Evolutionary conservation across 92 coral and sea anemone genomes (phyloP).

Genomic region (Muricea muricata): DNA sequence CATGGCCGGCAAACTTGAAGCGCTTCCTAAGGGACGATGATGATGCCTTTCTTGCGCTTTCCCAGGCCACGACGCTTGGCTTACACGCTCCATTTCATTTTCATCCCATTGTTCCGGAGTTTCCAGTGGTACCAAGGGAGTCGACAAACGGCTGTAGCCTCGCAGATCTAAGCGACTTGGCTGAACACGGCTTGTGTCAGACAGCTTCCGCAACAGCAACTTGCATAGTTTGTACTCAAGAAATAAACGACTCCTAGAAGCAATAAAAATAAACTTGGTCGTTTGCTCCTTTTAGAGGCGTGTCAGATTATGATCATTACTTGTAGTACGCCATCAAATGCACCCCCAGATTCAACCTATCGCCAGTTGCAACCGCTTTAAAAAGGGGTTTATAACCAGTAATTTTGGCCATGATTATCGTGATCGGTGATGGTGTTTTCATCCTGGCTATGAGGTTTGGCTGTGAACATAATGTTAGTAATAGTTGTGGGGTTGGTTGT

Average conservation of each 20-base stretch:
- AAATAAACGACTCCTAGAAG: constrained; percentile 79
- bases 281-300: neutral
- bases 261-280: neutral
- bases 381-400: too few relatives aligned
- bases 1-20: constrained; percentile 95
- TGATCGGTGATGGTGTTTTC: too few relatives aligned
- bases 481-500: too few relatives aligned
- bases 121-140: constrained; percentile 69
- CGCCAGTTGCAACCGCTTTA: too few relatives aligned
- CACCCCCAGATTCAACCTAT: too few relatives aligned
- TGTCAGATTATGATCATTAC: neutral
- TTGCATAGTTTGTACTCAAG: constrained; percentile 94
- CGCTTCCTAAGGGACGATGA: constrained; percentile 91
- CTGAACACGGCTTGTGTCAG: constrained; percentile 77
- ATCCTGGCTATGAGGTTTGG: too few relatives aligned
- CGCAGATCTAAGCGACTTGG: constrained; percentile 88
- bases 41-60: constrained; percentile 75
- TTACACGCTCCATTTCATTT: constrained; percentile 75
- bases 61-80: constrained; percentile 95
- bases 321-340: too few relatives aligned
- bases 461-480: too few relatives aligned
- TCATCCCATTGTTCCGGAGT: constrained; percentile 32
- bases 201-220: constrained; percentile 80
- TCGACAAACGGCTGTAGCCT: constrained; percentile 90
- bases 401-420: too few relatives aligned